Evolutionary conservation across 2,888 invertebrate species (phyloP).

Genomic region (Lasioglossum vierecki): DNA sequence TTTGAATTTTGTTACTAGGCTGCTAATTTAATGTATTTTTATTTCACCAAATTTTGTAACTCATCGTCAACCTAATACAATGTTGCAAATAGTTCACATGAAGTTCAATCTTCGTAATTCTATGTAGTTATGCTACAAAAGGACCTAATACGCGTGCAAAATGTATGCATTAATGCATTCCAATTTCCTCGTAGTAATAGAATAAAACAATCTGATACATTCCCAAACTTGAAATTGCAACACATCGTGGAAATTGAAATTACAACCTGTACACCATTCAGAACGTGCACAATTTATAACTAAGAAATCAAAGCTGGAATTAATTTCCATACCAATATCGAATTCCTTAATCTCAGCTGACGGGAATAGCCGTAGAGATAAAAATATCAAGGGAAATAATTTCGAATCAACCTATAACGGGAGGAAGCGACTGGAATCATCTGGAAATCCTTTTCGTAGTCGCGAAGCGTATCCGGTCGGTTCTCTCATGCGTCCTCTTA

Average conservation of each 20-base stretch:
- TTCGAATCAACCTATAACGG: neutral
- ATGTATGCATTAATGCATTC: no score
- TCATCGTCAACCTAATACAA: neutral
- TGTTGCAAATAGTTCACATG: neutral
- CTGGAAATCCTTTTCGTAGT: neutral
- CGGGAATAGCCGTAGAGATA: neutral
- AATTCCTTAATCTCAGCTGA: neutral
- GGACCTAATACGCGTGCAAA: no score
- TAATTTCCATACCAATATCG: neutral
- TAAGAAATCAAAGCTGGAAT: neutral
- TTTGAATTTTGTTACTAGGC: neutral
- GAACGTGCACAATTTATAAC: neutral
- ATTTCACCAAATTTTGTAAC: neutral
- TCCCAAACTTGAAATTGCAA: neutral
- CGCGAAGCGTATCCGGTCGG: neutral
- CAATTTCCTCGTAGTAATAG: neutral
- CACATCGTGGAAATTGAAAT: neutral
- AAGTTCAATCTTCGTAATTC: neutral
- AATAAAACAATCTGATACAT: neutral
- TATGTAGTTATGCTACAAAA: no score
- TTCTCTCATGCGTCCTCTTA: neutral
- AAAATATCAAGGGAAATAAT: neutral
- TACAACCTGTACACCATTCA: neutral
- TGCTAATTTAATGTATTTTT: no score
- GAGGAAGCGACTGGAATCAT: neutral